phyloP scores from a whole-genome alignment of 2,797 vertebrate species.

The Phrynocephalus guinanensis region DNA sequence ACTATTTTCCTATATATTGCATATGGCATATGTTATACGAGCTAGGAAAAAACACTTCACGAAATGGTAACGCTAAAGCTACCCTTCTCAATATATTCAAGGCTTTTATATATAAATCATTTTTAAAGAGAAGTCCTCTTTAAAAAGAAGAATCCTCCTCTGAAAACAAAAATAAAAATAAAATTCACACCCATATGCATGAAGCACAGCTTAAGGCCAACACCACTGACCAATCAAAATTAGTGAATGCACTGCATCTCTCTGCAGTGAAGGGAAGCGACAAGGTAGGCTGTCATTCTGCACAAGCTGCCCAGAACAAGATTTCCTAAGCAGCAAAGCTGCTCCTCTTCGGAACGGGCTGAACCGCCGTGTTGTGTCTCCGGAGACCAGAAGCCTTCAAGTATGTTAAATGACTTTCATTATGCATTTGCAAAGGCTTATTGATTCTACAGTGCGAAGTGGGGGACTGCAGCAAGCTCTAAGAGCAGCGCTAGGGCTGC shows the following conservation, averaged over 20 bases:
- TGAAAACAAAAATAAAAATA: constrained; percentile 57
- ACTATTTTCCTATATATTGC: constrained; percentile 55
- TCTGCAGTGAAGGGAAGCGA: constrained; percentile 92
- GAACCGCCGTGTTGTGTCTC: constrained; percentile 79
- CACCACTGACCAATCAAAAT: constrained; percentile 95
- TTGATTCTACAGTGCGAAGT: constrained; percentile 81
- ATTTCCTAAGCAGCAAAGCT: constrained; percentile 76
- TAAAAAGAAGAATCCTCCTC: constrained; percentile 74
- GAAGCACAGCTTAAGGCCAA: constrained; percentile 87
- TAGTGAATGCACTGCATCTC: constrained; percentile 94
- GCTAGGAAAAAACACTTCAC: constrained; percentile 62
- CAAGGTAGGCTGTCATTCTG: constrained; percentile 88
- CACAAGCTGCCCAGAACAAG: constrained; percentile 81
- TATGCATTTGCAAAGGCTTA: constrained; percentile 83
- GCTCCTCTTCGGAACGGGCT: constrained; percentile 74
- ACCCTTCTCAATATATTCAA: constrained; percentile 73
- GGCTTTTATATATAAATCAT: constrained; percentile 67
- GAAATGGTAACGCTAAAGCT: constrained; percentile 73
- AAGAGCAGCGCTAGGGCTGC: constrained; percentile 76
- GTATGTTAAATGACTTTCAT: constrained; percentile 85
- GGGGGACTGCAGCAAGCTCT: constrained; percentile 81
- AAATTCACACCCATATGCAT: constrained; percentile 76
- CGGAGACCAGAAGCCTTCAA: constrained; percentile 81
- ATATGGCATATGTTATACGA: constrained; percentile 60
- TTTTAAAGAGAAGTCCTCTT: constrained; percentile 75